A percentile compares a stretch with the other conserved stretches of the same genome.
phyloP scores from a whole-genome alignment of 2,113 vertebrate genomes.

The Choloepus hoffmanni region DNA sequence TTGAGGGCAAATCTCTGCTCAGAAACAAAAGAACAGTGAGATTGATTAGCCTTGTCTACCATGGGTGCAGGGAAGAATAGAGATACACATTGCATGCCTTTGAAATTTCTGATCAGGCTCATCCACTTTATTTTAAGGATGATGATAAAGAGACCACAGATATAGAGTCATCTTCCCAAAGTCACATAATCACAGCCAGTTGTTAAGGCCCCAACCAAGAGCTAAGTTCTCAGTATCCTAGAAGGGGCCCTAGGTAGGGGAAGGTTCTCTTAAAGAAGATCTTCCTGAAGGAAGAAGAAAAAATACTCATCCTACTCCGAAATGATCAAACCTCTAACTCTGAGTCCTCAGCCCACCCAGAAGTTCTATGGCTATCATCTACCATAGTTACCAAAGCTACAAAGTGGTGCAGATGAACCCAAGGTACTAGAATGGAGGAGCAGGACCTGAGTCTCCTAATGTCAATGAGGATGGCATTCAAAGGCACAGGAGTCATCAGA shows the following conservation, averaged over 20 bases:
- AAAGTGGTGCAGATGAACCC: not conserved
- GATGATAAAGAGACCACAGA: not conserved
- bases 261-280: not conserved
- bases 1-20: not conserved
- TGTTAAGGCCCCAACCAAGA: not conserved
- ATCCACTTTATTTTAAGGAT: not conserved
- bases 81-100: not conserved
- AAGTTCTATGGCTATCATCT: not conserved
- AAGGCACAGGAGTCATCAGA: not conserved
- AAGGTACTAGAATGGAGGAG: not conserved
- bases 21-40: not conserved
- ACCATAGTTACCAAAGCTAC: not conserved
- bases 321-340: not conserved
- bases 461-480: not conserved
- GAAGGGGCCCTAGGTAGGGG: not conserved
- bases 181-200: not conserved
- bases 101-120: not conserved
- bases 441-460: not conserved
- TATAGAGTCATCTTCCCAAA: not conserved
- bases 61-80: not conserved
- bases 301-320: not conserved
- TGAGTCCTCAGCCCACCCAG: not conserved
- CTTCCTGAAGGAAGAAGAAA: not conserved
- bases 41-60: not conserved
- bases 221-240: not conserved